phyloP scores from a whole-genome alignment of 2,797 vertebrate species.

The Remorina albescens region DNA sequence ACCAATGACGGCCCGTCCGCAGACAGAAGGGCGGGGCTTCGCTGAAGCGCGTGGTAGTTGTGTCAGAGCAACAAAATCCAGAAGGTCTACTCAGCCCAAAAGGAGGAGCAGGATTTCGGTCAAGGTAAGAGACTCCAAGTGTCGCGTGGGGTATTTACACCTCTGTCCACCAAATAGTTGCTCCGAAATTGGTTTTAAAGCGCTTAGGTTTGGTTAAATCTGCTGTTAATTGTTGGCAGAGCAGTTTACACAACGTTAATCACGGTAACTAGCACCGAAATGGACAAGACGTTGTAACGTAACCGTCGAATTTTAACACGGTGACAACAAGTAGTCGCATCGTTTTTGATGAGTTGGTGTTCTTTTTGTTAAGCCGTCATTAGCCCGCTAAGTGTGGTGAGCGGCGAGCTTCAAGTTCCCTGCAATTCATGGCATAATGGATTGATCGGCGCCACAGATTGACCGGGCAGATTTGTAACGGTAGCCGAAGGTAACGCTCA shows the following conservation, averaged over 20 bases:
- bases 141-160: neutral
- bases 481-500: conserved; percentile 26
- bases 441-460: conserved; percentile 41
- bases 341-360: conserved; percentile 6
- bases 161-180: rapidly evolving
- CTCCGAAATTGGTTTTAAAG: rapidly evolving
- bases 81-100: conserved; percentile 49
- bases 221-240: neutral
- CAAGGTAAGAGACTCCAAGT: conserved; percentile 63
- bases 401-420: conserved; percentile 57
- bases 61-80: conserved; percentile 75
- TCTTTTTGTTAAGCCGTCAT: conserved; percentile 1
- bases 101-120: conserved; percentile 43
- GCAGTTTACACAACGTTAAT: conserved; percentile 51
- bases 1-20: conserved; percentile 46
- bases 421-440: conserved; percentile 21
- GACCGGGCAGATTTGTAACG: conserved; percentile 20
- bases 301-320: neutral
- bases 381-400: conserved; percentile 33
- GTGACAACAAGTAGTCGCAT: neutral
- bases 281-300: conserved; percentile 1
- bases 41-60: conserved; percentile 72
- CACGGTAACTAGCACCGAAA: conserved; percentile 32
- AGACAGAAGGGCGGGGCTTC: conserved; percentile 53
- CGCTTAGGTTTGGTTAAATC: neutral